phyloP scores from a whole-genome alignment of 2,888 invertebrate species.

The Pinctada fucata region DNA sequence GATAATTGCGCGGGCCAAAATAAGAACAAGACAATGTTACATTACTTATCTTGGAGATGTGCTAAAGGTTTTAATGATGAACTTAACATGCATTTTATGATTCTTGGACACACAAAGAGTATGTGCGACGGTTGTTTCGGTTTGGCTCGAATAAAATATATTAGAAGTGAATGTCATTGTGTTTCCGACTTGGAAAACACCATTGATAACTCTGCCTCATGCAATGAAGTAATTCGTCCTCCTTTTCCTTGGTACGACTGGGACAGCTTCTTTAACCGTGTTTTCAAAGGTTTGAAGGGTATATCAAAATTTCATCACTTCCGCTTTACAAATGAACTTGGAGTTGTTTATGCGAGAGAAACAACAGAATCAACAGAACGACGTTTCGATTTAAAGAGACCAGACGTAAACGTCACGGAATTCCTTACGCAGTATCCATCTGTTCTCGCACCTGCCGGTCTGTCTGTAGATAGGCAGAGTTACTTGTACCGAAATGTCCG shows the following conservation, averaged over 20 bases:
- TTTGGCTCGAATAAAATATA: neutral
- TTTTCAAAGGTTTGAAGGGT: neutral
- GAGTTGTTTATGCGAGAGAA: too few species aligned
- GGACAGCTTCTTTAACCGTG: neutral
- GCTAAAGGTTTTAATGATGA: neutral
- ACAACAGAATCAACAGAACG: too few species aligned
- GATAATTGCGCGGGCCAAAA: slow-evolving; percentile 11
- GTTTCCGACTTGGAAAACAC: neutral
- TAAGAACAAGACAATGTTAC: slow-evolving; percentile 7
- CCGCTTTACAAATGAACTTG: neutral
- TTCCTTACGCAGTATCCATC: too few species aligned
- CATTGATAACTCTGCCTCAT: neutral
- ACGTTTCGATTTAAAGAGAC: too few species aligned
- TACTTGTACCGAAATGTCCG: too few species aligned
- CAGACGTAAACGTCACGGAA: too few species aligned
- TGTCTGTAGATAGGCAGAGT: too few species aligned
- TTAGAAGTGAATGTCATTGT: neutral
- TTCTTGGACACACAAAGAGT: slow-evolving; percentile 1
- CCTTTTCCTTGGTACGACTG: neutral
- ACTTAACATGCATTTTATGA: neutral
- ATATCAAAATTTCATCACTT: neutral
- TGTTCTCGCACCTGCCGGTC: too few species aligned
- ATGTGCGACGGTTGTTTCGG: neutral
- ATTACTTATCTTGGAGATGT: slow-evolving; percentile 3
- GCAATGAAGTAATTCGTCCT: neutral